Percentiles rank a stretch among this genome's conserved stretches.
Conservation (phyloP, 2,888 invertebrate genomes). For the Eumerus sabulonum region DNA sequence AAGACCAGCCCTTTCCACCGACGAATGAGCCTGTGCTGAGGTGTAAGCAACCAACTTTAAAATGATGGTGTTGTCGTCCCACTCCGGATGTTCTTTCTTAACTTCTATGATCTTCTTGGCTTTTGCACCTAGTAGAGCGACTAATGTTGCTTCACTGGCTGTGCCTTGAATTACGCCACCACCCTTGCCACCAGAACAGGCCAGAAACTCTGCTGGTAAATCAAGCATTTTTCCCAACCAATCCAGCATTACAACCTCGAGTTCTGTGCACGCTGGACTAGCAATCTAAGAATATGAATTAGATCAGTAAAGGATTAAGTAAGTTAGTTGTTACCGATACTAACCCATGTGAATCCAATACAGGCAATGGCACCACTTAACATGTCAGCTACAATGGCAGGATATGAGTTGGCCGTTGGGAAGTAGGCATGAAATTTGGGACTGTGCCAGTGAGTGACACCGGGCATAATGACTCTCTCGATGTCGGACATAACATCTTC, state of each 20-base stretch:
- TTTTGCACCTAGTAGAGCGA: constrained; percentile 94
- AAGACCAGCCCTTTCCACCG: constrained; percentile 94
- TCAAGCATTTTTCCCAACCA: constrained; percentile 97
- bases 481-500: constrained; percentile 94
- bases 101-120: constrained; percentile 84
- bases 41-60: constrained; percentile 92
- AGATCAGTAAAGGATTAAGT: neutral
- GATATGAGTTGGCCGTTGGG: constrained; percentile 95
- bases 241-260: constrained; percentile 96
- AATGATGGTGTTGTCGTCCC: constrained; percentile 86
- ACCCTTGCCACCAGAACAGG: constrained; percentile 89
- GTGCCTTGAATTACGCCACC: constrained; percentile 96
- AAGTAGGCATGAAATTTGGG: constrained; percentile 98
- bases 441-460: constrained; percentile 98
- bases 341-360: constrained; percentile 97
- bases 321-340: constrained; percentile 69
- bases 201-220: constrained; percentile 91
- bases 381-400: constrained; percentile 96
- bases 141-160: constrained; percentile 96
- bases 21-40: constrained; percentile 95
- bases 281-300: constrained; percentile 83
- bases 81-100: constrained; percentile 86
- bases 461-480: constrained; percentile 97
- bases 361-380: constrained; percentile 96
- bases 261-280: constrained; percentile 96